Conservation (phyloP, 2,888 invertebrate species). For the Nasonovia ribisnigri region DNA sequence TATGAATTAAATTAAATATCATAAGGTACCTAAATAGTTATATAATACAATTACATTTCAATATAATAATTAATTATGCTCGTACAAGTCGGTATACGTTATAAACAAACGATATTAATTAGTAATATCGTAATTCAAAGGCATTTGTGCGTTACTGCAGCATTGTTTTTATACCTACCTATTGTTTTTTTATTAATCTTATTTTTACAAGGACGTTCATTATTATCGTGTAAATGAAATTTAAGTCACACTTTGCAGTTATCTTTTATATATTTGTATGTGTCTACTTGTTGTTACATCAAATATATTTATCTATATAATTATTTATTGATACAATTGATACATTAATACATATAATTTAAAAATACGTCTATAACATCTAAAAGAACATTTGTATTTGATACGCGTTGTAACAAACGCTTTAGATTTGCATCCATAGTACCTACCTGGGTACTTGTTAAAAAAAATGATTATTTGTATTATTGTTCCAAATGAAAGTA, state of each 20-base stretch:
- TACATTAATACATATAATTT: not conserved
- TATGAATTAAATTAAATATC: too few relatives aligned
- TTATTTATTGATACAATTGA: not conserved
- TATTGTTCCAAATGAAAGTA: slow-evolving; percentile 1
- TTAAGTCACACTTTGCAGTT: not conserved
- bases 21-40: too few relatives aligned
- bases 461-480: slow-evolving; percentile 30
- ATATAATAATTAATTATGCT: too few relatives aligned
- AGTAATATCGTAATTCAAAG: too few relatives aligned
- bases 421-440: not conserved
- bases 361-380: not conserved
- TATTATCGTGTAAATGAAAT: not conserved
- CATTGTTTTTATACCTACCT: not conserved
- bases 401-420: not conserved
- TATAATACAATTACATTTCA: too few relatives aligned
- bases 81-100: too few relatives aligned
- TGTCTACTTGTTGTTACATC: not conserved
- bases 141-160: not conserved
- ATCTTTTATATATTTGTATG: not conserved
- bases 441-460: not conserved
- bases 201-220: not conserved
- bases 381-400: not conserved
- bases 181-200: not conserved
- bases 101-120: too few relatives aligned
- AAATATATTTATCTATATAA: not conserved